phyloP scores from a whole-genome alignment of 2,797 vertebrate genomes.

The Parotocinclus haroldoi region DNA sequence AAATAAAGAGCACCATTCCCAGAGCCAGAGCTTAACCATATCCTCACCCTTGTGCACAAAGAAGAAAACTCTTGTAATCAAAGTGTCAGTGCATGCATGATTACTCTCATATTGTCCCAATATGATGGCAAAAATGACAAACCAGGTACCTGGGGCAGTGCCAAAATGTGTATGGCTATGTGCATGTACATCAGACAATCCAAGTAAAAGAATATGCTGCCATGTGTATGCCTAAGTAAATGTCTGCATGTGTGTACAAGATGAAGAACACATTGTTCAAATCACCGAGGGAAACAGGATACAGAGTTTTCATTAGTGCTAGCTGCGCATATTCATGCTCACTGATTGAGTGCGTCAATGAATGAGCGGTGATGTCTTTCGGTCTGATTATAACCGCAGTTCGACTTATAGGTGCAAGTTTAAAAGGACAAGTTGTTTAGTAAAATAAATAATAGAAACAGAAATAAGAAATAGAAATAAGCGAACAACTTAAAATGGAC shows the following conservation, averaged over 20 bases:
- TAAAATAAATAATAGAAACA: no score
- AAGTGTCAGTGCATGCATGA: slow-evolving; percentile 59
- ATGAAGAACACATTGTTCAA: slow-evolving; percentile 12
- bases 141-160: slow-evolving; percentile 39
- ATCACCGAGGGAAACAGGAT: not conserved
- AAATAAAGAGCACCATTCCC: slow-evolving; percentile 5
- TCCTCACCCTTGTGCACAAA: slow-evolving; percentile 50
- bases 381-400: no score
- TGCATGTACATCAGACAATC: slow-evolving; percentile 2
- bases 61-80: slow-evolving; percentile 62
- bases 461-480: no score
- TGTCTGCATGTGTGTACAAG: not conserved
- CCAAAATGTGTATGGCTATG: slow-evolving; percentile 39
- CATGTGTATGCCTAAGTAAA: no score
- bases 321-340: slow-evolving; percentile 16
- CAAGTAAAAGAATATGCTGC: slow-evolving; percentile 5
- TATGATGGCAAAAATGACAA: slow-evolving; percentile 54
- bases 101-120: slow-evolving; percentile 57
- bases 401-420: no score
- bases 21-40: slow-evolving; percentile 41
- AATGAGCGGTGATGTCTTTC: no score
- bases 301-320: slow-evolving; percentile 18
- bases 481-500: no score
- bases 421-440: no score
- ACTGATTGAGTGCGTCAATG: no score